phyloP scores from a whole-genome alignment of 2,888 invertebrate species.

The Melieria picta region DNA sequence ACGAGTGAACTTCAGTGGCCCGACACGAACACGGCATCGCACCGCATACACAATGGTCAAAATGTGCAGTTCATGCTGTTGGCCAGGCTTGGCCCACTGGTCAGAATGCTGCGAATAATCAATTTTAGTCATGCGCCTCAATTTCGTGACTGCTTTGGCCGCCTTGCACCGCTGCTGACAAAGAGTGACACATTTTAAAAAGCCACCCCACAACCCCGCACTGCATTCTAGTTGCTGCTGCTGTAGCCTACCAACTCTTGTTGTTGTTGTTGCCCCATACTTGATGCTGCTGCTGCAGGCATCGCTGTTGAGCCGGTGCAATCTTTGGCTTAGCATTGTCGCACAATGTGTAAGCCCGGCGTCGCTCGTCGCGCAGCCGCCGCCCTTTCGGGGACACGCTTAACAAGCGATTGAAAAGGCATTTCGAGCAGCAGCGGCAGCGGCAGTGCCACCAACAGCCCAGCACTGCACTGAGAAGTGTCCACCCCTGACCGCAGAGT shows the following conservation, averaged over 20 bases:
- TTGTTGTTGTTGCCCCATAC: neutral
- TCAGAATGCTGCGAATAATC: slow-evolving; percentile 31
- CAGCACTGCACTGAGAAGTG: neutral
- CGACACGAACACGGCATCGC: neutral
- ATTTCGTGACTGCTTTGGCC: neutral
- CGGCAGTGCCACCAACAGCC: no score
- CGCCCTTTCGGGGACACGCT: slow-evolving; percentile 15
- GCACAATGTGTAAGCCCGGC: slow-evolving; percentile 4
- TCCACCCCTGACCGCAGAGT: neutral
- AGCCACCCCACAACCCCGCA: neutral
- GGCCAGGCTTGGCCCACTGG: slow-evolving; percentile 10
- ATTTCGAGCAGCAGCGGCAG: neutral
- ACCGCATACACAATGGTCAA: slow-evolving; percentile 16
- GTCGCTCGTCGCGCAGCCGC: neutral
- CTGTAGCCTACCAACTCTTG: neutral
- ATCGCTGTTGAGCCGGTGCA: neutral
- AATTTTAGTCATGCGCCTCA: slow-evolving; percentile 21
- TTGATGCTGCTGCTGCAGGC: slow-evolving; percentile 1
- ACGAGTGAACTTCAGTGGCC: neutral
- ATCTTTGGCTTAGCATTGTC: slow-evolving; percentile 16
- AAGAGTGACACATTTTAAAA: slow-evolving; percentile 24
- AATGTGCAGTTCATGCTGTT: slow-evolving; percentile 15
- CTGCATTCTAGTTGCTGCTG: neutral
- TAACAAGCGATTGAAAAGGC: slow-evolving; percentile 21
- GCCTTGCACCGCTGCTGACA: neutral